Percentiles rank a stretch among this genome's conserved stretches.
Conservation (phyloP, 1,140 invertebrate genomes). For the Drosophila asahinai region DNA sequence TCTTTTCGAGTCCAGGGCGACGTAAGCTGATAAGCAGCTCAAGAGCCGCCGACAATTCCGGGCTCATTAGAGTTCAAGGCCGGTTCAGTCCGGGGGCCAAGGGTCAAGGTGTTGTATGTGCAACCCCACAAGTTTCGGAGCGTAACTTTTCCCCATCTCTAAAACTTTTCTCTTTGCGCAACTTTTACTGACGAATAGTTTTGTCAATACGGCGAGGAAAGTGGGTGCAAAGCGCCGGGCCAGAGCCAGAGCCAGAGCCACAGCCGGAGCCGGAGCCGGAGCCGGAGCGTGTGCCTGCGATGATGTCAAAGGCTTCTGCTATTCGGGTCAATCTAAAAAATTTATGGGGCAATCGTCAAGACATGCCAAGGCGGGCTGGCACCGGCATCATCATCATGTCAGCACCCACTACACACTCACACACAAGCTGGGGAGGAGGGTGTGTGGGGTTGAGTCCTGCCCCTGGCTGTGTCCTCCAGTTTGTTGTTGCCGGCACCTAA, state of each 20-base stretch:
- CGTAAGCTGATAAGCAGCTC: conserved; percentile 31
- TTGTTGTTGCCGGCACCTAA: conserved; percentile 8
- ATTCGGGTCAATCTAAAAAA: conserved; percentile 77
- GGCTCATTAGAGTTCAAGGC: conserved; percentile 57
- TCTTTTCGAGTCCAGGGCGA: neutral
- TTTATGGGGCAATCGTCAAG: conserved; percentile 70
- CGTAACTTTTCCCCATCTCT: conserved; percentile 20
- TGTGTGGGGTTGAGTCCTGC: conserved; percentile 12
- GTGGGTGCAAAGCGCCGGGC: conserved; percentile 1
- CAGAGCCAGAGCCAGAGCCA: conserved; percentile 1
- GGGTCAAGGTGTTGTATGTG: conserved; percentile 21
- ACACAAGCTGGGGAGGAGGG: neutral
- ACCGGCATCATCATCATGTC: conserved; percentile 56
- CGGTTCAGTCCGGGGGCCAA: neutral
- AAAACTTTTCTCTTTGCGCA: conserved; percentile 19
- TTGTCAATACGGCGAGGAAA: conserved; percentile 35
- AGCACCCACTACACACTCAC: conserved; percentile 27
- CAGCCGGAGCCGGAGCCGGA: neutral
- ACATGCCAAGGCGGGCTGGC: conserved; percentile 60
- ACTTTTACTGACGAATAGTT: conserved; percentile 37
- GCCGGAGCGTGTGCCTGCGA: conserved; percentile 30
- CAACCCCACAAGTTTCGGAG: conserved; percentile 5
- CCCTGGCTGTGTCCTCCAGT: conserved; percentile 10
- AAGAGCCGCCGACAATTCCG: conserved; percentile 20
- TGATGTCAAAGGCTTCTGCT: conserved; percentile 72